phyloP scores from a whole-genome alignment of 2,797 vertebrate species.

The Pterois miles region DNA sequence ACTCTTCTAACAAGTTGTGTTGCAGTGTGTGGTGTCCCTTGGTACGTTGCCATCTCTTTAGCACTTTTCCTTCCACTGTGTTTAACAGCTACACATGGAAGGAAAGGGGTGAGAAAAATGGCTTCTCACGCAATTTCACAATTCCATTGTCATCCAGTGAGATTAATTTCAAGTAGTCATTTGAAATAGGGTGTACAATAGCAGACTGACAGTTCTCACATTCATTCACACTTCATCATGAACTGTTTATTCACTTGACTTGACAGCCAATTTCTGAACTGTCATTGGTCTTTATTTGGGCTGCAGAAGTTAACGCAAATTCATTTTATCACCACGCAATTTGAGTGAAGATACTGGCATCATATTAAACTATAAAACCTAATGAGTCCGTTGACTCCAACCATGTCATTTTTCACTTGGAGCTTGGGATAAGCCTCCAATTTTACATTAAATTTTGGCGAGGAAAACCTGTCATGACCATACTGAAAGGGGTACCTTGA shows the following conservation, averaged over 20 bases:
- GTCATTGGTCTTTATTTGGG: not conserved
- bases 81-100: conserved; percentile 17
- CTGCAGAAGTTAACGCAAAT: no score
- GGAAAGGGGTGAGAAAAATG: conserved; percentile 12
- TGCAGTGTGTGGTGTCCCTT: not conserved
- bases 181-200: not conserved
- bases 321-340: no score
- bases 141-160: conserved; percentile 8
- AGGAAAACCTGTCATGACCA: no score
- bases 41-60: not conserved
- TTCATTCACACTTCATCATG: not conserved
- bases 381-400: no score
- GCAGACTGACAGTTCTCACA: not conserved
- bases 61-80: conserved; percentile 11
- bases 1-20: not conserved
- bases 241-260: not conserved
- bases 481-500: no score
- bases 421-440: no score
- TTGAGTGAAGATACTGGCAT: no score
- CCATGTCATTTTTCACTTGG: no score
- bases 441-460: no score
- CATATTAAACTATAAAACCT: no score
- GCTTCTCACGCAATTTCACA: not conserved
- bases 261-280: not conserved
- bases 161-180: conserved; percentile 10